These are phyloP conservation scores for Anguilla pacifica DNA, from an alignment of 2,797 vertebrate species.

Conservation along the genomic window DNA sequence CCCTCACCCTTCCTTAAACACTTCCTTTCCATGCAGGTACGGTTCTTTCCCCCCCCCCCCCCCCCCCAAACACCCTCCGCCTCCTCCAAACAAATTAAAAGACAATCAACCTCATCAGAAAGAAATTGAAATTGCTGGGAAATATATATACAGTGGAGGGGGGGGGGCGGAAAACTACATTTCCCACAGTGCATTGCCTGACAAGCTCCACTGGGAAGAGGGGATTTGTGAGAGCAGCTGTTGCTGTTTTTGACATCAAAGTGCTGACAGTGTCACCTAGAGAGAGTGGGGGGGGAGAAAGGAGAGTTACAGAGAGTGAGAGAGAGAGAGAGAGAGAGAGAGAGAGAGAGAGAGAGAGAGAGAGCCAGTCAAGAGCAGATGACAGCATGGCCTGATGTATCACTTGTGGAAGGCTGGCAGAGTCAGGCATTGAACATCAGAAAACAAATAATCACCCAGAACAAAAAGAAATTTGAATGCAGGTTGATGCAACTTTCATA, in stretches of 20 bases:
- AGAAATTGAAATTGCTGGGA: constrained; percentile 45
- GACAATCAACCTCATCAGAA: constrained; percentile 54
- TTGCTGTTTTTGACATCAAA: constrained; percentile 71
- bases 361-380: constrained; percentile 35
- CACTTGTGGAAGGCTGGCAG: not conserved
- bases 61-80: constrained; percentile 37
- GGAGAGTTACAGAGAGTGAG: constrained; percentile 24
- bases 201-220: constrained; percentile 49
- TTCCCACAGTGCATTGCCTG: constrained; percentile 52
- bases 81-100: constrained; percentile 49
- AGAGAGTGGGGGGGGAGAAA: constrained; percentile 32
- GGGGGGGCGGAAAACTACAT: constrained; percentile 22
- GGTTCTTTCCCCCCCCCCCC: constrained; percentile 46
- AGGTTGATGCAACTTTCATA: constrained; percentile 68
- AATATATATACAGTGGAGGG: constrained; percentile 41
- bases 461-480: constrained; percentile 53
- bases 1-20: constrained; percentile 51
- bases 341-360: not conserved
- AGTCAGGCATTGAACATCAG: not conserved
- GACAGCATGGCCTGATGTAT: constrained; percentile 40
- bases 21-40: constrained; percentile 49
- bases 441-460: constrained; percentile 30
- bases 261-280: constrained; percentile 57
- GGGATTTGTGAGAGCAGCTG: constrained; percentile 67
- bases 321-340: constrained; percentile 17